These are phyloP conservation scores for Grammomys dolichurus DNA, from an alignment of 2,113 vertebrate species.

Conservation along the genomic window DNA sequence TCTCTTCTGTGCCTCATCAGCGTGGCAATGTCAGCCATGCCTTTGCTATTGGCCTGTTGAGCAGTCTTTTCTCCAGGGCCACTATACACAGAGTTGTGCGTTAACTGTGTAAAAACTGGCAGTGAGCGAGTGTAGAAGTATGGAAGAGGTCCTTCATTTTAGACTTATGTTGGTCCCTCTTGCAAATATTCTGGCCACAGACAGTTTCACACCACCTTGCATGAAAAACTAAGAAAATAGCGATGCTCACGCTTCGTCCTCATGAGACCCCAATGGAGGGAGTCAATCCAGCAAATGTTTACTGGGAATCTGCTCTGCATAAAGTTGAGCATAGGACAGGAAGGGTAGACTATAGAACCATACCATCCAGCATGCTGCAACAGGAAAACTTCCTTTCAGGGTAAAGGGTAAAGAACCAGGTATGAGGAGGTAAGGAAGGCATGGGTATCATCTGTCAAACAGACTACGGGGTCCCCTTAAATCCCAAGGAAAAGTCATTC, in stretches of 20 bases:
- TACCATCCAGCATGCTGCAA: too few species aligned
- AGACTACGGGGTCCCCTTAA: not conserved
- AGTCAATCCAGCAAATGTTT: fast-evolving
- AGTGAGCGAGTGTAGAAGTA: not conserved
- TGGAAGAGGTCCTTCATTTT: not conserved
- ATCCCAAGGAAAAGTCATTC: not conserved
- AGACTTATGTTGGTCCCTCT: not conserved
- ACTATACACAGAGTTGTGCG: fast-evolving
- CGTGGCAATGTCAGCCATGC: not conserved
- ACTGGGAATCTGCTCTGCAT: not conserved
- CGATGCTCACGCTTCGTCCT: fast-evolving
- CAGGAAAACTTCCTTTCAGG: not conserved
- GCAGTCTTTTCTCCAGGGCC: not conserved
- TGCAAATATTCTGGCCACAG: not conserved
- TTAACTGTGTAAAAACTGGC: too few species aligned
- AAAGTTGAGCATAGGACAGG: fast-evolving
- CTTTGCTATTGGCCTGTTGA: too few species aligned
- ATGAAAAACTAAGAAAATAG: not conserved
- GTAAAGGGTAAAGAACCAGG: not conserved
- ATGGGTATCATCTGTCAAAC: not conserved
- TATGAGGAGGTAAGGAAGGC: not conserved
- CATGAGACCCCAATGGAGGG: fast-evolving
- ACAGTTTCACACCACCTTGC: not conserved
- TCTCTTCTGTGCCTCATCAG: not conserved
- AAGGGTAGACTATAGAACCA: not conserved